phyloP scores from a whole-genome alignment of 2,888 invertebrate genomes.

The Orchestes rusci region DNA sequence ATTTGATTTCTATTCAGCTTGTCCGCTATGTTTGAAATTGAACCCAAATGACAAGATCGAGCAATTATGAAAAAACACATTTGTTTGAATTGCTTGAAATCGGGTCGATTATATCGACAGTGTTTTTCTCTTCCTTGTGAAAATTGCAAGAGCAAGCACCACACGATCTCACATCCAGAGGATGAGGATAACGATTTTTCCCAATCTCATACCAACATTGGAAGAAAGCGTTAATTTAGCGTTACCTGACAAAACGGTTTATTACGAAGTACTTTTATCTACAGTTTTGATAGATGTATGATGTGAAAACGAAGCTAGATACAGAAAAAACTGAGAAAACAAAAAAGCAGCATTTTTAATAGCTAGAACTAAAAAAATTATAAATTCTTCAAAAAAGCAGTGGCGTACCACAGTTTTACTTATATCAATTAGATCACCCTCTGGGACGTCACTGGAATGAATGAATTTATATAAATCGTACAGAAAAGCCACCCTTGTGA shows the following conservation, averaged over 20 bases:
- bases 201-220: background rate
- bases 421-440: too few species aligned
- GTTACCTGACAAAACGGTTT: background rate
- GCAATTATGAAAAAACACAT: background rate
- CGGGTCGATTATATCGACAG: conserved; percentile 3
- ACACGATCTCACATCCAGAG: conserved; percentile 1
- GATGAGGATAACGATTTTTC: background rate
- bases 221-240: conserved; percentile 1
- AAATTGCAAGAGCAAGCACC: conserved; percentile 1
- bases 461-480: too few species aligned
- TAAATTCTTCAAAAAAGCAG: too few species aligned
- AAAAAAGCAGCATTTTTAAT: too few species aligned
- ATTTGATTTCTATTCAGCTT: background rate
- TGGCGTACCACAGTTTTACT: too few species aligned
- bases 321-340: too few species aligned
- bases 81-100: conserved; percentile 5
- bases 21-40: background rate
- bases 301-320: too few species aligned
- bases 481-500: too few species aligned
- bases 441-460: too few species aligned
- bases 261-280: conserved; percentile 6
- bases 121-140: conserved; percentile 4
- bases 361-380: too few species aligned
- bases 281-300: conserved; percentile 8
- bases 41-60: background rate